Conservation (phyloP, 37 sponge, comb jelly and placozoan species). For the Cladorhizidae sp. region DNA sequence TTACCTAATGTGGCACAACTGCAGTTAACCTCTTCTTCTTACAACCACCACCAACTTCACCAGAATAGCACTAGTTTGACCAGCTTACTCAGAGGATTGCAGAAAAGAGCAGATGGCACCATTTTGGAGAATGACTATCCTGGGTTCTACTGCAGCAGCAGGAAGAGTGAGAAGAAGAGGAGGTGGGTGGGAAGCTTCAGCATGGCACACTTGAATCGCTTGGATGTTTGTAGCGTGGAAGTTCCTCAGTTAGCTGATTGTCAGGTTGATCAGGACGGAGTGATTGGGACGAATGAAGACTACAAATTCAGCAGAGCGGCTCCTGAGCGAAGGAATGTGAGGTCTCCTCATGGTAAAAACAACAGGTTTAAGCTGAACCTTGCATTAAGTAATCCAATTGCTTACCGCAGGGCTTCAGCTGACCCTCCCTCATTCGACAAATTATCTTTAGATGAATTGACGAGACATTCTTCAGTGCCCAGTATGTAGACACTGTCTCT, state of each 20-base stretch:
- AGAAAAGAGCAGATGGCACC: constrained; percentile 33
- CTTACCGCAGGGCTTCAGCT: too few species aligned
- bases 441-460: too few species aligned
- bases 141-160: background rate
- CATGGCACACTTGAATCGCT: background rate
- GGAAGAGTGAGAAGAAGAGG: background rate
- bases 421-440: too few species aligned
- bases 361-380: too few species aligned
- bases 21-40: too few species aligned
- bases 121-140: constrained; percentile 18
- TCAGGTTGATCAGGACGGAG: constrained; percentile 9
- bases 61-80: background rate
- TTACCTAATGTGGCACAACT: too few species aligned
- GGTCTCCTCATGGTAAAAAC: too few species aligned
- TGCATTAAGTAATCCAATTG: too few species aligned
- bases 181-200: background rate
- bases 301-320: constrained; percentile 20
- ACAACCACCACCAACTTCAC: too few species aligned
- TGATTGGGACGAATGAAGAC: background rate
- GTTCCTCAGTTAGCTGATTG: background rate
- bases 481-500: too few species aligned
- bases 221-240: background rate
- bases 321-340: constrained; percentile 7
- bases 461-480: too few species aligned
- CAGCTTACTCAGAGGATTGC: background rate